Evolutionary conservation across 2,113 vertebrate species (phyloP).

Genomic region (Pedionomus torquatus): DNA sequence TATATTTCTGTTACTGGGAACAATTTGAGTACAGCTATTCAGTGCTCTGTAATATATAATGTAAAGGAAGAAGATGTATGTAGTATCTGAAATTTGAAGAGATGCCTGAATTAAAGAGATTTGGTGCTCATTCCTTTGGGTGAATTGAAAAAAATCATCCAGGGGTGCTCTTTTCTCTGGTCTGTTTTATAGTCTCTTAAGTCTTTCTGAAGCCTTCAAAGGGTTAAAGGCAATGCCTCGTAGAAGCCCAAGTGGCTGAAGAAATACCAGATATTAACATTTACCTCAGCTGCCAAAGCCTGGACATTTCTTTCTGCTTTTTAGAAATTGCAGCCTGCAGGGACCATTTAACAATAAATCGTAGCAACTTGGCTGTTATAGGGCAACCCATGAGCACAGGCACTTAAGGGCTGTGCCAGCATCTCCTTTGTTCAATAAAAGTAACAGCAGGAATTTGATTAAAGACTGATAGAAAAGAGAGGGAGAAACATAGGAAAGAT

Average conservation of each 20-base stretch:
- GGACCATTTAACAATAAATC: constrained; percentile 39
- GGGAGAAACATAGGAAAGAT: constrained; percentile 29
- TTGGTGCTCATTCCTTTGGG: not conserved
- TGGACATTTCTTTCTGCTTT: not conserved
- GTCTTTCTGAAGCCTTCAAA: not conserved
- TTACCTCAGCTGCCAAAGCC: constrained; percentile 36
- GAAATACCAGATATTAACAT: constrained; percentile 36
- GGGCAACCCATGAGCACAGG: not conserved
- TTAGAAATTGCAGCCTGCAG: constrained; percentile 26
- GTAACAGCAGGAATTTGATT: constrained; percentile 56
- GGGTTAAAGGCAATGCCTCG: not conserved
- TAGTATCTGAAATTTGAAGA: not conserved
- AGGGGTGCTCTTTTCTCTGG: not conserved
- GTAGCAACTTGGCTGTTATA: constrained; percentile 29
- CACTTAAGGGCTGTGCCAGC: constrained; percentile 15
- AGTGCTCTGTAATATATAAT: not conserved
- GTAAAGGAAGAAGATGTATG: not conserved
- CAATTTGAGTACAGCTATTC: not conserved
- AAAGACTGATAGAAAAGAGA: constrained; percentile 49
- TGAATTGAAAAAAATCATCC: not conserved
- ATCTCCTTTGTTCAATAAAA: constrained; percentile 47
- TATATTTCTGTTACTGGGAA: not conserved
- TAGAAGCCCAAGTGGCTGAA: constrained; percentile 7
- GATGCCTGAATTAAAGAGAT: not conserved
- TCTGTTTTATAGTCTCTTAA: not conserved